A percentile compares a stretch with the other conserved stretches of the same genome.
phyloP scores from a whole-genome alignment of 1,140 invertebrate species.

The Pachypsylla venusta region DNA sequence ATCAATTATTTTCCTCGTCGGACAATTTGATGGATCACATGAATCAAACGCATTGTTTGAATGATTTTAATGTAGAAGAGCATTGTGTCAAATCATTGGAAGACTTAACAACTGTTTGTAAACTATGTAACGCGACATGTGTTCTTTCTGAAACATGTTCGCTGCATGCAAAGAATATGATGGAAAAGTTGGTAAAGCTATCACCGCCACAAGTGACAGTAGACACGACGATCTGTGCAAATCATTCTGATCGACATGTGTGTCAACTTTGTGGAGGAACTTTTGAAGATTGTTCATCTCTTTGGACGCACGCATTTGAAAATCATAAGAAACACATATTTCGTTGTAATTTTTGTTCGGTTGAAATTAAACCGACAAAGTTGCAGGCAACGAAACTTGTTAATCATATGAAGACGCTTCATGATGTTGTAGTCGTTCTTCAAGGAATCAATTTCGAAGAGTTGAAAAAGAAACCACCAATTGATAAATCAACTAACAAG shows the following conservation, averaged over 20 bases:
- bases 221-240: too few species aligned
- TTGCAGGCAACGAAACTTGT: background rate
- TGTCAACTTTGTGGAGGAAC: slow-evolving; percentile 16
- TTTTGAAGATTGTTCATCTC: slow-evolving; percentile 7
- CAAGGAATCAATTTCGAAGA: too few species aligned
- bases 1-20: too few species aligned
- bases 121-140: slow-evolving; percentile 11
- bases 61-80: background rate
- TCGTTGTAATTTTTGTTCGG: slow-evolving; percentile 9
- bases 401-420: too few species aligned
- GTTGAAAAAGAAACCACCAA: too few species aligned
- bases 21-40: too few species aligned
- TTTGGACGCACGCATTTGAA: slow-evolving; percentile 5
- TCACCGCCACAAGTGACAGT: too few species aligned
- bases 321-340: background rate
- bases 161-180: background rate
- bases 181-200: too few species aligned
- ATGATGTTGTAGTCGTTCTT: too few species aligned
- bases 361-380: background rate
- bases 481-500: too few species aligned
- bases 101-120: slow-evolving; percentile 9
- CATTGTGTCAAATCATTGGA: background rate
- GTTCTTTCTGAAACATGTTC: background rate
- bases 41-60: background rate
- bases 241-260: background rate